Evolutionary conservation across 1,140 invertebrate genomes (phyloP).

Genomic region (Drosophila serrata): DNA sequence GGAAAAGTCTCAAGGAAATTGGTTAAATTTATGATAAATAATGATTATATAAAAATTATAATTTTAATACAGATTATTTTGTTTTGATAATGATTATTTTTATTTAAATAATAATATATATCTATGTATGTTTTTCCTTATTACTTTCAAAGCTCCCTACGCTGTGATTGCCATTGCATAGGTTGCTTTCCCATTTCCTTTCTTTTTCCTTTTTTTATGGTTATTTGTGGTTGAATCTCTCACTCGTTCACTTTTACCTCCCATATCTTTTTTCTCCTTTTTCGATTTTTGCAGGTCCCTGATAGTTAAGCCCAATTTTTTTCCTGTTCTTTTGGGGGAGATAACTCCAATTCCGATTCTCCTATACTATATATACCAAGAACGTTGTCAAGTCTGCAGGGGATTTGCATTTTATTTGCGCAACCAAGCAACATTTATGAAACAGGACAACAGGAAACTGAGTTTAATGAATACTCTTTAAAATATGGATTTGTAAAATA

Average conservation of each 20-base stretch:
- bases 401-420: slow-evolving; percentile 70
- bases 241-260: slow-evolving; percentile 16
- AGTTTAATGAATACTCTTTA: slow-evolving; percentile 2
- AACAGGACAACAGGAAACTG: slow-evolving; percentile 2
- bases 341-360: slow-evolving; percentile 13
- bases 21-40: not conserved
- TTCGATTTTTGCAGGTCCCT: slow-evolving; percentile 37
- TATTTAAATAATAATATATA: not conserved
- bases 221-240: slow-evolving; percentile 26
- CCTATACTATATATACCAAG: slow-evolving; percentile 12
- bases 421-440: slow-evolving; percentile 23
- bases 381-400: slow-evolving; percentile 71
- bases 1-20: not conserved
- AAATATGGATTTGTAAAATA: no score
- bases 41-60: not conserved
- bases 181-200: slow-evolving; percentile 35
- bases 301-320: slow-evolving; percentile 66
- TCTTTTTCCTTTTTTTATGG: slow-evolving; percentile 11
- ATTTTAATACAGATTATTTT: not conserved
- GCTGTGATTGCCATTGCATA: slow-evolving; percentile 28
- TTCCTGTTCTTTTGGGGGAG: slow-evolving; percentile 33
- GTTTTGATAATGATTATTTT: not conserved
- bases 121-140: not conserved
- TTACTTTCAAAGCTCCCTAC: slow-evolving; percentile 23
- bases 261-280: not conserved